phyloP scores from a whole-genome alignment of 2,113 vertebrate genomes.

The Nyctibius bracteatus region DNA sequence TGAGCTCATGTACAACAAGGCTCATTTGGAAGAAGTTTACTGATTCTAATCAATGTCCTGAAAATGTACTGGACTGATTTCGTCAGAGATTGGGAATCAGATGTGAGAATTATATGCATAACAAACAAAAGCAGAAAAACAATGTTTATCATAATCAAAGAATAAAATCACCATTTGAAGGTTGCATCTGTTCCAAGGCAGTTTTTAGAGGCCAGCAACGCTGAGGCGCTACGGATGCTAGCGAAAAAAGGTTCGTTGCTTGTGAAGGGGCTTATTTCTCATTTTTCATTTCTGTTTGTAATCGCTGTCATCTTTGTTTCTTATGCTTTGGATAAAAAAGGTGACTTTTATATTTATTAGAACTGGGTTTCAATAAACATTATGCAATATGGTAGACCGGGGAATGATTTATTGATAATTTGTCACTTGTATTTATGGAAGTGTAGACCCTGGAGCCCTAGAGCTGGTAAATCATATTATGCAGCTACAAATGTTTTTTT shows the following conservation, averaged over 20 bases:
- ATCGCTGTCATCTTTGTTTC: constrained; percentile 79
- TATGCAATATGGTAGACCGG: constrained; percentile 74
- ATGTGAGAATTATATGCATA: not conserved
- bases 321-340: constrained; percentile 76
- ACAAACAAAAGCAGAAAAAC: not conserved
- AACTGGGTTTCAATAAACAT: constrained; percentile 82
- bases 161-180: constrained; percentile 14
- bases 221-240: not conserved
- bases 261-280: constrained; percentile 42
- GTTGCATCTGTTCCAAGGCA: not conserved
- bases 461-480: constrained; percentile 78
- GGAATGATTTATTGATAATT: constrained; percentile 82
- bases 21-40: not conserved
- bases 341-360: constrained; percentile 79
- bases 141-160: constrained; percentile 10
- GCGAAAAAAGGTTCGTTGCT: constrained; percentile 6
- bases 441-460: constrained; percentile 67
- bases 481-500: constrained; percentile 57
- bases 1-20: not conserved
- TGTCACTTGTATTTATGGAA: constrained; percentile 83
- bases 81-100: not conserved
- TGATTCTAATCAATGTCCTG: not conserved
- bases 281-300: constrained; percentile 81
- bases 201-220: not conserved
- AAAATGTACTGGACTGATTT: not conserved